Percentiles rank a stretch among this genome's conserved stretches.
Evolutionary conservation across 2,888 invertebrate species (phyloP).

Genomic region (Blastobasis lacticolella): DNA sequence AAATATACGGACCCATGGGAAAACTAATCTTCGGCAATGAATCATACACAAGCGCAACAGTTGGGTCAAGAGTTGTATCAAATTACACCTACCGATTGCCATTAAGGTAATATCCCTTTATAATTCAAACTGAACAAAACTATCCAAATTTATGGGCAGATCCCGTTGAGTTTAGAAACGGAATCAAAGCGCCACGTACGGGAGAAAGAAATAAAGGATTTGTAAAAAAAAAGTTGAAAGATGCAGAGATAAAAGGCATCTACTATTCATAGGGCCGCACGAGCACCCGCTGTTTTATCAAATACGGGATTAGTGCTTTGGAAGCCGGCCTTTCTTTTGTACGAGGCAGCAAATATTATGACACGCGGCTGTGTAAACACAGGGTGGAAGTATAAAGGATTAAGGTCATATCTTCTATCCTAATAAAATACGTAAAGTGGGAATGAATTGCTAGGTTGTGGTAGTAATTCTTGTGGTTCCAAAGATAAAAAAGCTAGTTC

Average conservation of each 20-base stretch:
- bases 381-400: constrained; percentile 40
- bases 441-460: not conserved
- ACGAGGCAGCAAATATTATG: constrained; percentile 64
- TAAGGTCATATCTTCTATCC: constrained; percentile 33
- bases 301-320: constrained; percentile 61
- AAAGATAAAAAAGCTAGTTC: not conserved
- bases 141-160: constrained; percentile 61
- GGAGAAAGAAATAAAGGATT: constrained; percentile 52
- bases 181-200: constrained; percentile 69
- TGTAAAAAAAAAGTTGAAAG: constrained; percentile 46
- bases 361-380: constrained; percentile 54
- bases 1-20: constrained; percentile 16
- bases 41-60: constrained; percentile 51
- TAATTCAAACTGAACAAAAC: constrained; percentile 70
- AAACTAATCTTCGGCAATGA: constrained; percentile 33
- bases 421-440: not conserved
- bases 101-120: constrained; percentile 69
- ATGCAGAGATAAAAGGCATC: constrained; percentile 59
- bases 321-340: constrained; percentile 46
- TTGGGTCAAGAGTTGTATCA: constrained; percentile 54
- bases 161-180: constrained; percentile 68
- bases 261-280: constrained; percentile 55
- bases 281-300: constrained; percentile 71
- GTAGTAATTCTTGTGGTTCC: not conserved
- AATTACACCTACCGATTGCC: constrained; percentile 70